These are phyloP conservation scores for Papilio polyxenes DNA, from an alignment of 1,140 invertebrate genomes.

Conservation along the genomic window DNA sequence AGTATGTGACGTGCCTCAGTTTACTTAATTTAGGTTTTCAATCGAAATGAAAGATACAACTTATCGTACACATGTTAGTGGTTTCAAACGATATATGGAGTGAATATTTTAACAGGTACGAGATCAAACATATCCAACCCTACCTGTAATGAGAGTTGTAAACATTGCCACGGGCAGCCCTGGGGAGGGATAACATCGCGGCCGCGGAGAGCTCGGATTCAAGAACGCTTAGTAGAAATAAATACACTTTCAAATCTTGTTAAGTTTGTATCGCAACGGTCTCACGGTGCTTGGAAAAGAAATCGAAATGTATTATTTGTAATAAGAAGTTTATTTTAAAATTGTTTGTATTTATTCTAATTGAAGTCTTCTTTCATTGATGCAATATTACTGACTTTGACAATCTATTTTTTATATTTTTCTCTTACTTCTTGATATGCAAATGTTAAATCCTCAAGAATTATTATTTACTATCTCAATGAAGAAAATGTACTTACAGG, in stretches of 20 bases:
- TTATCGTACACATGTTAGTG: not conserved
- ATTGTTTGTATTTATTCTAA: not conserved
- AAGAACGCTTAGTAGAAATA: constrained; percentile 24
- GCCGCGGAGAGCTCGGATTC: constrained; percentile 1
- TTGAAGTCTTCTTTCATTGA: not conserved
- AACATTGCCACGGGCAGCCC: constrained; percentile 2
- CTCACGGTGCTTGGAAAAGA: not conserved
- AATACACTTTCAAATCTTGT: constrained; percentile 11
- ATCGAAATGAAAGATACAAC: not conserved
- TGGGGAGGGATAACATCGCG: constrained; percentile 2
- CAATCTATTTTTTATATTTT: not conserved
- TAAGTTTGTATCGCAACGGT: not conserved
- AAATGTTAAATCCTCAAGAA: no score
- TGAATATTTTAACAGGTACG: not conserved
- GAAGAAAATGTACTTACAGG: no score
- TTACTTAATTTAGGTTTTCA: not conserved
- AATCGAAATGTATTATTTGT: not conserved
- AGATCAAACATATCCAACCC: not conserved
- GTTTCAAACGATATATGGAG: not conserved
- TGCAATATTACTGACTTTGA: not conserved
- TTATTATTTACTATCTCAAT: no score
- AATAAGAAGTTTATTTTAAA: not conserved
- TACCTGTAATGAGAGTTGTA: constrained; percentile 9
- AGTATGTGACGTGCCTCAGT: not conserved
- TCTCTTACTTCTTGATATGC: not conserved